These are phyloP conservation scores for Cryptophagus acutangulus DNA, from an alignment of 2,888 invertebrate genomes.

Conservation along the genomic window DNA sequence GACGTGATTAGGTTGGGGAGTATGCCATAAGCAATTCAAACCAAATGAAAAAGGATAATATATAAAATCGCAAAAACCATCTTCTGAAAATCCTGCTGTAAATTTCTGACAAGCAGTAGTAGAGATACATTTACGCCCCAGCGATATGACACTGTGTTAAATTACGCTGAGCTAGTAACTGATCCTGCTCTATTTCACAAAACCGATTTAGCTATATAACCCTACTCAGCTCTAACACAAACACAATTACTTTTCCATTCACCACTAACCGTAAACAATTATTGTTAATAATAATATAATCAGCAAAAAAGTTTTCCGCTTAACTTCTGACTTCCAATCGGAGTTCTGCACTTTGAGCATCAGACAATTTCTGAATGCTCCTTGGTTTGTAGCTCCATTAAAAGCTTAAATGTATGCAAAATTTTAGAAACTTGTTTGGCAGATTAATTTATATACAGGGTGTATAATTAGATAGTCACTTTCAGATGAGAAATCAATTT, in stretches of 20 bases:
- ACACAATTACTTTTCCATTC: slow-evolving; percentile 23
- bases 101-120: slow-evolving; percentile 33
- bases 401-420: too few species aligned
- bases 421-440: too few species aligned
- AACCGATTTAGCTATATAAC: slow-evolving; percentile 23
- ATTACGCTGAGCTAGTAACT: slow-evolving; percentile 34
- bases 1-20: slow-evolving; percentile 20
- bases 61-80: slow-evolving; percentile 29
- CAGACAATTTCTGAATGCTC: too few species aligned
- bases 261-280: not conserved
- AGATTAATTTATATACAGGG: too few species aligned
- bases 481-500: too few species aligned
- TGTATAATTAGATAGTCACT: too few species aligned
- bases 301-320: too few species aligned
- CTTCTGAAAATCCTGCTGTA: slow-evolving; percentile 32
- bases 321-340: too few species aligned
- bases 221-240: slow-evolving; percentile 17
- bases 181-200: slow-evolving; percentile 32
- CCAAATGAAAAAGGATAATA: slow-evolving; percentile 22
- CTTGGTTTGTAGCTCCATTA: too few species aligned
- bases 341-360: too few species aligned
- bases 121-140: slow-evolving; percentile 32
- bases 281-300: too few species aligned
- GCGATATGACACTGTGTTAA: slow-evolving; percentile 33
- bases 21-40: slow-evolving; percentile 16